phyloP scores from a whole-genome alignment of 2,797 vertebrate genomes.

The Otus scops region DNA sequence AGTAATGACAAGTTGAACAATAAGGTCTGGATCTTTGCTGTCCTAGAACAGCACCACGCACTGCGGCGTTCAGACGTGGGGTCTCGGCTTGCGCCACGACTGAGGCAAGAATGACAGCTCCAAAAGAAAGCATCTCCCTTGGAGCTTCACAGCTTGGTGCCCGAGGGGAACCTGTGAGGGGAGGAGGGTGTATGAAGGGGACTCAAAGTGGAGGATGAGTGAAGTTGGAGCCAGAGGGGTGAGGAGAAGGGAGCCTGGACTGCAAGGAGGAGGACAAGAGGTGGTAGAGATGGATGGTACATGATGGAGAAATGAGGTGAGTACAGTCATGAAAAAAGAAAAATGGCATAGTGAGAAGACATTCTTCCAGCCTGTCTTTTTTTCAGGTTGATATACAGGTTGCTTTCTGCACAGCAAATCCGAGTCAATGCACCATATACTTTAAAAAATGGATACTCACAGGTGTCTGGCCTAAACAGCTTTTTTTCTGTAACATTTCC shows the following conservation, averaged over 20 bases:
- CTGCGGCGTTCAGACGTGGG: background rate
- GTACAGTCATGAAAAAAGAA: background rate
- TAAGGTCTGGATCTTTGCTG: background rate
- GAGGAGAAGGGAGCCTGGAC: background rate
- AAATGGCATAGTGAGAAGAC: background rate
- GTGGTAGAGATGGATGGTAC: too few species aligned
- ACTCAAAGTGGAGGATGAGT: background rate
- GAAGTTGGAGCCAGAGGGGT: background rate
- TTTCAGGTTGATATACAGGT: background rate
- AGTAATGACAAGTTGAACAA: background rate
- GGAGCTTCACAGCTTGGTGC: accelerated
- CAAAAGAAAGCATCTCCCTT: background rate
- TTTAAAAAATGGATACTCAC: background rate
- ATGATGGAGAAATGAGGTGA: background rate
- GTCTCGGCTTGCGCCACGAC: accelerated
- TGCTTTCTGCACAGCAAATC: background rate
- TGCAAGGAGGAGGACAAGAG: background rate
- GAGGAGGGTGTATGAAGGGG: background rate
- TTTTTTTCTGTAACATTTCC: background rate
- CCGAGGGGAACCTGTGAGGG: background rate
- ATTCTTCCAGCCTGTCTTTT: background rate
- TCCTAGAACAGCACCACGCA: background rate
- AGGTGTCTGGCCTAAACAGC: background rate
- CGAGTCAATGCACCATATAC: background rate
- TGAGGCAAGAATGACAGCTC: background rate